Evolutionary conservation across 2,888 invertebrate genomes (phyloP).

Genomic region (Microchrysa polita): DNA sequence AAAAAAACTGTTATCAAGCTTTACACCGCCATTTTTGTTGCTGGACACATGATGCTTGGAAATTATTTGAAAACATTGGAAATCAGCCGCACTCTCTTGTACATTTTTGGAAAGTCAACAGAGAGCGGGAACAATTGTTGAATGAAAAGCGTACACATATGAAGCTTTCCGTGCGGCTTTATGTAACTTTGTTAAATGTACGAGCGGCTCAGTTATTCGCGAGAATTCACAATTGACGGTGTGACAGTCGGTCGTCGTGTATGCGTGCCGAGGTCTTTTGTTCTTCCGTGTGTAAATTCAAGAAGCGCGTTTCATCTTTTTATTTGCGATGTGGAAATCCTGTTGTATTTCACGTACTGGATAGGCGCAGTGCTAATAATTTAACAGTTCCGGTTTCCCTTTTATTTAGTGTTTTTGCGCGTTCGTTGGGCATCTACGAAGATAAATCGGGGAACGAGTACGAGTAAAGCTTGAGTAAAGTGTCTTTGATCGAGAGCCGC

Average conservation of each 20-base stretch:
- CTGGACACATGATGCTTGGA: slow-evolving; percentile 23
- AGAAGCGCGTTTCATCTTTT: slow-evolving; percentile 27
- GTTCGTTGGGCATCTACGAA: too few relatives aligned
- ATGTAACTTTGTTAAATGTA: slow-evolving; percentile 38
- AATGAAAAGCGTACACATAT: background rate
- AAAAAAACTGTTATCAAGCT: background rate
- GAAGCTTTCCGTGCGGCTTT: slow-evolving; percentile 30
- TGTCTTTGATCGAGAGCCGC: too few relatives aligned
- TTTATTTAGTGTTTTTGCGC: too few relatives aligned
- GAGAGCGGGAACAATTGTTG: background rate
- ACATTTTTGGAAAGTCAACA: background rate
- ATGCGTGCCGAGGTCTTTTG: slow-evolving; percentile 21
- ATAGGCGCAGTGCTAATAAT: too few relatives aligned
- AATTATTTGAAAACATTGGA: background rate
- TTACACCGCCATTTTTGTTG: slow-evolving; percentile 21
- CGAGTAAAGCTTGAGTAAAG: too few relatives aligned
- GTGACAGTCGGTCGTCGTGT: slow-evolving; percentile 37
- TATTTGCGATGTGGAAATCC: slow-evolving; percentile 31
- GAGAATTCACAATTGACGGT: slow-evolving; percentile 42
- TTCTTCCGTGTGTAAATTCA: too few relatives aligned
- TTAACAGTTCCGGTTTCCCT: too few relatives aligned
- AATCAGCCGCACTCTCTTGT: too few relatives aligned
- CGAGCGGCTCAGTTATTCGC: slow-evolving; percentile 35
- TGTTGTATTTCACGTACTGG: slow-evolving; percentile 8
- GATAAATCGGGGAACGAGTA: slow-evolving; percentile 6